Evolutionary conservation across 2,797 vertebrate species (phyloP), one percentile per base, ranked within the genome.

Genomic region (Falco concolor): DNA sequence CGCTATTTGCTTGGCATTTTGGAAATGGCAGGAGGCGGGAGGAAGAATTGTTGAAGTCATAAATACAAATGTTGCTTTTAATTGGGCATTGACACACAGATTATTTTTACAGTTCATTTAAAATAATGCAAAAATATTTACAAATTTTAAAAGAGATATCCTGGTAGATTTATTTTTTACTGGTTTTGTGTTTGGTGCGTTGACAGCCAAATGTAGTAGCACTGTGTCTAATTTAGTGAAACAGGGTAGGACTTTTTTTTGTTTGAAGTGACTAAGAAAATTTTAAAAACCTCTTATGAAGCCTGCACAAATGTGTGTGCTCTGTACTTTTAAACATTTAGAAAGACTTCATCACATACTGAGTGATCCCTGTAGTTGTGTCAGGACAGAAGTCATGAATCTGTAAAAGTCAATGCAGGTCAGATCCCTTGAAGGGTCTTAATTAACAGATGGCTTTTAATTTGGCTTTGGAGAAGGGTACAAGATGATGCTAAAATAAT

Each of bases 11-110:
- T 89, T 0, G 0, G 27, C 32, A 12, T 70, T 83, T 83, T 61
- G 50, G 53, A 80, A 94, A n/a, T 81, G 38, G 38, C 38, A 75
- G 36, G 47, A 91, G 17, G 34, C 78, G 16, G 50, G 30, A 65
- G 9, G 38, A 63, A 52, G n/a, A 72, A 30, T 23, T 28, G 27
- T n/a, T 25, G 6, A 70, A 86, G 53, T 77, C 47, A 50, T 30
- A 20, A 70, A 89, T 49, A 57, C 6, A 95, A 79, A 79, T 36
- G 14, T 53, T 87, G 50, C 30, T 34, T 79, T 92, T 78, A 64
- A 54, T 17, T 77, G 64, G n/a, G 30, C 20, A 57, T 19, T 54
- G 27, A n/a, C 32, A 54, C 30, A 56, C 3, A 53, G 34, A 67
- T 86, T 72, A 50, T 10, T 76, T 80, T 47, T 68, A n/a, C 15